phyloP scores from a whole-genome alignment of 2,888 invertebrate species.

The Noctua comes region DNA sequence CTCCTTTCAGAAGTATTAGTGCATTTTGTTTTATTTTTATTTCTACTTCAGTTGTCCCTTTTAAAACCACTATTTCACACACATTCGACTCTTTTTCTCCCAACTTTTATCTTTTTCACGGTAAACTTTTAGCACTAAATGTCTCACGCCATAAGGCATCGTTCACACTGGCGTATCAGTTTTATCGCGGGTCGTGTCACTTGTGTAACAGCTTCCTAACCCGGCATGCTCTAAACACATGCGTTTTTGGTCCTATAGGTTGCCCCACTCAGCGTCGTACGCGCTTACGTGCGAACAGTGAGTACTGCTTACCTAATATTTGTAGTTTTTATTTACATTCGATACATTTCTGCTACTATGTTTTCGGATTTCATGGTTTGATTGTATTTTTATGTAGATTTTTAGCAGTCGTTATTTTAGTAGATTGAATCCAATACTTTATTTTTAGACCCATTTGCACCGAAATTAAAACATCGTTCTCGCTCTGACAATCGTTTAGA shows the following conservation, averaged over 20 bases:
- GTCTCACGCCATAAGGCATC: slow-evolving; percentile 40
- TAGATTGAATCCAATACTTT: not conserved
- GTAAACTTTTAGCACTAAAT: slow-evolving; percentile 38
- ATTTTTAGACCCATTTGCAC: not conserved
- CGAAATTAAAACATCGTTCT: not conserved
- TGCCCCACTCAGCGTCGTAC: slow-evolving; percentile 91
- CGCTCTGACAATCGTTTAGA: not conserved
- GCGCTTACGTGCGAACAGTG: slow-evolving; percentile 92
- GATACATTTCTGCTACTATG: slow-evolving; percentile 68
- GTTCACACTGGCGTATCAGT: slow-evolving; percentile 57
- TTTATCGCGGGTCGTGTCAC: slow-evolving; percentile 58
- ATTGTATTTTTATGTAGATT: slow-evolving; percentile 2
- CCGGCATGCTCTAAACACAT: slow-evolving; percentile 89
- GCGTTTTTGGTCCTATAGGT: slow-evolving; percentile 90
- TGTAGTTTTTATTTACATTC: slow-evolving; percentile 69
- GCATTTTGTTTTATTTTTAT: not conserved
- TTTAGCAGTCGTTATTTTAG: not conserved
- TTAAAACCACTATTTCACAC: not conserved
- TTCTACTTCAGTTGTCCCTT: not conserved
- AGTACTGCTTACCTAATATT: slow-evolving; percentile 87
- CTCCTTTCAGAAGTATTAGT: not conserved
- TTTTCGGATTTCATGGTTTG: not conserved
- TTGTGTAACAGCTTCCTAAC: slow-evolving; percentile 87
- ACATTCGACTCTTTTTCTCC: not conserved
- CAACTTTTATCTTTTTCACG: slow-evolving; percentile 8